Evolutionary conservation across 2,113 vertebrate species (phyloP).

Genomic region (Pogona vitticeps): DNA sequence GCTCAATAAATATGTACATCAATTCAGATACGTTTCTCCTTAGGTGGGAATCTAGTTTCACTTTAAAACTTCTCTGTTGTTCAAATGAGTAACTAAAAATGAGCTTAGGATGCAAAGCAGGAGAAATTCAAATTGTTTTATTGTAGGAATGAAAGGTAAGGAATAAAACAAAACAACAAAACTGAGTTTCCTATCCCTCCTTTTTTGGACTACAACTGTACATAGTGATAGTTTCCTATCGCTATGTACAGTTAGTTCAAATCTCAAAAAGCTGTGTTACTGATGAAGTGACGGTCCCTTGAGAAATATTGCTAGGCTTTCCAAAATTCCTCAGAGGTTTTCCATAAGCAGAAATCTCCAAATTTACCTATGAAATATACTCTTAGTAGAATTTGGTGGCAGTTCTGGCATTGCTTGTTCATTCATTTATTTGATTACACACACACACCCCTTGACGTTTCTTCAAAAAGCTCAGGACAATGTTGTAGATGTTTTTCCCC

Average conservation of each 20-base stretch:
- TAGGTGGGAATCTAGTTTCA: constrained; percentile 50
- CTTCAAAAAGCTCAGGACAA: not conserved
- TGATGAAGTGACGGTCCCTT: not conserved
- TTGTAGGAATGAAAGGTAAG: not conserved
- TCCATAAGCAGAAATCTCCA: not conserved
- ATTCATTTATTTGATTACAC: not conserved
- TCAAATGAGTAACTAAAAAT: constrained; percentile 43
- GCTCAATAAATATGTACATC: constrained; percentile 67
- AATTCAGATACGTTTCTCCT: constrained; percentile 49
- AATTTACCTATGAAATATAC: not conserved
- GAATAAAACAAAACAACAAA: not conserved
- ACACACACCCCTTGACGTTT: not conserved
- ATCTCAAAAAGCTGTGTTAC: not conserved
- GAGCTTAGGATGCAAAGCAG: constrained; percentile 31
- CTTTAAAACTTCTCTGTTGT: constrained; percentile 47
- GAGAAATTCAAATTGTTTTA: constrained; percentile 30
- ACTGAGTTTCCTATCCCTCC: not conserved
- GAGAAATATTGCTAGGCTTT: not conserved
- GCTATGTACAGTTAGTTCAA: not conserved
- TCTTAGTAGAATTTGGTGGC: not conserved
- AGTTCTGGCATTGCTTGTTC: not conserved
- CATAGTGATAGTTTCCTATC: not conserved
- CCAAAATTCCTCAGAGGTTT: not conserved
- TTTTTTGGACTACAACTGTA: too few relatives aligned
- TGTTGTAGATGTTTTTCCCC: not conserved